These are phyloP conservation scores for Tridacna crocea DNA, from an alignment of 2,888 invertebrate species.

Conservation along the genomic window DNA sequence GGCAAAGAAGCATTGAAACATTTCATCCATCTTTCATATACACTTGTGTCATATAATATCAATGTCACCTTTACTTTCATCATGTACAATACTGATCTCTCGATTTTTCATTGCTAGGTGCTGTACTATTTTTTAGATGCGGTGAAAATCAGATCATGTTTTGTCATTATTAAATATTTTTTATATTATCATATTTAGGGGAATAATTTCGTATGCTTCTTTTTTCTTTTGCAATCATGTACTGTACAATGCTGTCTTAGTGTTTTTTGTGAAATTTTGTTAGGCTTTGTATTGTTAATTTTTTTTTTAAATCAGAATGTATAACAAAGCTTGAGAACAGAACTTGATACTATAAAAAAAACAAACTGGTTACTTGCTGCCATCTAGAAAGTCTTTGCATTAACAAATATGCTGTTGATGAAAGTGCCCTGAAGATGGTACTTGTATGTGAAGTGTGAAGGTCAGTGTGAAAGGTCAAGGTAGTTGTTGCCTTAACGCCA, in stretches of 20 bases:
- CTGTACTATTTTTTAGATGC: constrained; percentile 47
- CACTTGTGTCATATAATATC: no score
- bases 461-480: constrained; percentile 28
- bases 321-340: neutral
- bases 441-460: neutral
- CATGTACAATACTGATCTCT: constrained; percentile 15
- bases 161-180: constrained; percentile 5
- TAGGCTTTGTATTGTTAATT: no score
- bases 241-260: neutral
- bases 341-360: neutral
- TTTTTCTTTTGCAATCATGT: constrained; percentile 3
- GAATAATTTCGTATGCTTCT: neutral
- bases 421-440: neutral
- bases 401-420: neutral
- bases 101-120: constrained; percentile 41
- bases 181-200: constrained; percentile 22
- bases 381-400: constrained; percentile 1
- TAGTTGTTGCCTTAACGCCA: constrained; percentile 33
- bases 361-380: neutral
- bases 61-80: neutral
- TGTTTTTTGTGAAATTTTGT: no score
- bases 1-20: no score
- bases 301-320: no score
- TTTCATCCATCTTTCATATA: no score
- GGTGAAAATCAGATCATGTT: constrained; percentile 35